A percentile compares a stretch with the other conserved stretches of the same genome.
Evolutionary conservation across 2,113 vertebrate genomes (phyloP).

Genomic region (Dryoscopus gambensis): DNA sequence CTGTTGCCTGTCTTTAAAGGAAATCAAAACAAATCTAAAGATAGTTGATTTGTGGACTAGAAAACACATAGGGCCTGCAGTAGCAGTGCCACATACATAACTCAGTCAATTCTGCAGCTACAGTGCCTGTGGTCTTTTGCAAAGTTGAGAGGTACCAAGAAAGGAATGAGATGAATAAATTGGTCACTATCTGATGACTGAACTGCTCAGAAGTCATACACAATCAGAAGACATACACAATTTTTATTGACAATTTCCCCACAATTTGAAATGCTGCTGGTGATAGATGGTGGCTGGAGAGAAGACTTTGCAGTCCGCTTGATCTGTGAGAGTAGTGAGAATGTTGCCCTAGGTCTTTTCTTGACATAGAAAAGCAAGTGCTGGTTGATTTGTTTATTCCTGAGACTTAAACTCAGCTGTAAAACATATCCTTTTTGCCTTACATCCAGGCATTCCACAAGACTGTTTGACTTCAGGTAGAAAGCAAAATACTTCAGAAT

Average conservation of each 20-base stretch:
- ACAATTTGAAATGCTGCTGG: constrained; percentile 34
- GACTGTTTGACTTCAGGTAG: constrained; percentile 30
- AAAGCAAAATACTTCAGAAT: constrained; percentile 22
- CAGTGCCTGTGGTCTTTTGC: neutral
- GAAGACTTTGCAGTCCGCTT: neutral
- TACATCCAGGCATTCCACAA: neutral
- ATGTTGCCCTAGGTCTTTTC: constrained; percentile 49
- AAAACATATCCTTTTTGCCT: constrained; percentile 21
- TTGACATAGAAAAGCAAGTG: constrained; percentile 43
- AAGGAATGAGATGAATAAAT: constrained; percentile 41
- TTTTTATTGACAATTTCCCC: constrained; percentile 50
- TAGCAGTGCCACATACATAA: neutral
- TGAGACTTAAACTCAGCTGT: neutral
- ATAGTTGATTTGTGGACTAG: neutral
- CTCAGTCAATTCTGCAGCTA: neutral
- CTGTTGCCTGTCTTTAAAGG: neutral
- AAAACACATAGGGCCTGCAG: neutral
- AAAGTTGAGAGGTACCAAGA: neutral
- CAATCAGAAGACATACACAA: constrained; percentile 9
- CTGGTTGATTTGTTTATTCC: constrained; percentile 52
- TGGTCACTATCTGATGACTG: constrained; percentile 35
- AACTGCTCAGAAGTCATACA: constrained; percentile 35
- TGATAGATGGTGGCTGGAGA: constrained; percentile 29
- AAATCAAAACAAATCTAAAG: constrained; percentile 28
- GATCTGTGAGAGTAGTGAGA: constrained; percentile 27